These are phyloP conservation scores for Coturnix japonica DNA, from an alignment of 2,113 vertebrate species.

Conservation along the genomic window DNA sequence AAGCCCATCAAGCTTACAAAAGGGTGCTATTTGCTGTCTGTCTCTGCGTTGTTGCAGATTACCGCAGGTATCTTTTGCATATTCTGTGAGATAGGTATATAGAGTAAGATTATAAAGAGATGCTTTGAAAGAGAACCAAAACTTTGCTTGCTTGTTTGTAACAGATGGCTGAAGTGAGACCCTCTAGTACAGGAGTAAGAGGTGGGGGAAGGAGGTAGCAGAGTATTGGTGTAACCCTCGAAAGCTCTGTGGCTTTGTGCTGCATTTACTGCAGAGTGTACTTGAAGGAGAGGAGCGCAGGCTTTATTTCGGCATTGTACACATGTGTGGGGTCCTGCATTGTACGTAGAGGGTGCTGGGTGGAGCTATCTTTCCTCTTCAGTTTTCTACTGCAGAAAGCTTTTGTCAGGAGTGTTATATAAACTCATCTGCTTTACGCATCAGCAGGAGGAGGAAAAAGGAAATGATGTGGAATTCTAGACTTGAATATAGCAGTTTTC, in stretches of 20 bases:
- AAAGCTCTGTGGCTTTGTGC: not conserved
- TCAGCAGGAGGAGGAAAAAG: constrained; percentile 1
- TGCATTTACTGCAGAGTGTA: not conserved
- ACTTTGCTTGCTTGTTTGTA: not conserved
- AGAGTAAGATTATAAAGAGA: not conserved
- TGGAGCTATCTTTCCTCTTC: not conserved
- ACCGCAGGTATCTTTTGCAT: not conserved
- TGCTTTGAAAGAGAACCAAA: not conserved
- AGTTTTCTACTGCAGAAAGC: not conserved
- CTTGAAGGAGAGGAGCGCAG: not conserved
- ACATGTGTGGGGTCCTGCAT: rapidly evolving
- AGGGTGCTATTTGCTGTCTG: not conserved
- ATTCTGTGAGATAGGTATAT: not conserved
- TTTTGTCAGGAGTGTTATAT: constrained; percentile 1
- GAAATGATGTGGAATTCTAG: constrained; percentile 32
- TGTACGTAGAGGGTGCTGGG: not conserved
- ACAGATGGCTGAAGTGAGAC: not conserved
- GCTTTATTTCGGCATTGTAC: not conserved
- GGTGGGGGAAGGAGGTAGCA: not conserved
- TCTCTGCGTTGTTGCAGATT: not conserved
- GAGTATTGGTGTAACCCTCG: not conserved
- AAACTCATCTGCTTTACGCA: constrained; percentile 36
- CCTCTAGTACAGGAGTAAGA: not conserved
- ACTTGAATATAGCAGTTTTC: not conserved
- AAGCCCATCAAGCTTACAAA: not conserved